Conservation (phyloP, 2,113 vertebrate species). For the Macquaria australasica region DNA sequence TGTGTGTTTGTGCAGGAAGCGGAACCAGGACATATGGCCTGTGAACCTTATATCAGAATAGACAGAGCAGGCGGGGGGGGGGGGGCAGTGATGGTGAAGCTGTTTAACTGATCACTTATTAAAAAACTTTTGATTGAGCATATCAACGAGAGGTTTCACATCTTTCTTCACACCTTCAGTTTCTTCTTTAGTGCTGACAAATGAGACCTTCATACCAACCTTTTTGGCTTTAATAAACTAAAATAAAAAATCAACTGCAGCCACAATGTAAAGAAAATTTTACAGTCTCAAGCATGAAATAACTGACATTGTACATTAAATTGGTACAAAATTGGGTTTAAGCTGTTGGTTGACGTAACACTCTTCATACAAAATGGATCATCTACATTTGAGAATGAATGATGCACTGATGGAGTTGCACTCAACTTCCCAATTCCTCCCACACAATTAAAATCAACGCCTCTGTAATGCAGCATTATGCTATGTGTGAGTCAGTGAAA, state of each 20-base stretch:
- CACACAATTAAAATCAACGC: not conserved
- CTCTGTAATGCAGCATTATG: not conserved
- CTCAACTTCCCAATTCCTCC: not conserved
- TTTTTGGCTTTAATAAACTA: not conserved
- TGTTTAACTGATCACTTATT: constrained; percentile 7
- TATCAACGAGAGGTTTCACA: not conserved
- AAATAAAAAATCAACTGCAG: not conserved
- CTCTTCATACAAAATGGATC: not conserved
- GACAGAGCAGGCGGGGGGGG: not conserved
- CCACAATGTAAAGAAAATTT: not conserved
- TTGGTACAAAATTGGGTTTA: not conserved
- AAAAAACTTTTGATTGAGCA: not conserved
- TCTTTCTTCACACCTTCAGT: not conserved
- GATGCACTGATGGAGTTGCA: not conserved
- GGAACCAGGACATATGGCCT: constrained; percentile 70
- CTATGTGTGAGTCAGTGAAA: not conserved
- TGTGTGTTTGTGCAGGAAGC: constrained; percentile 57
- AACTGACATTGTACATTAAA: not conserved
- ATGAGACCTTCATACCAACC: not conserved
- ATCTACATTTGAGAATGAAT: not conserved
- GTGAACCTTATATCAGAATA: constrained; percentile 60
- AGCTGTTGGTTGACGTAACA: not conserved
- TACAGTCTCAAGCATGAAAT: not conserved
- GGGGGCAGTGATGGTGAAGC: constrained; percentile 19
- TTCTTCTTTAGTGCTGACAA: not conserved